phyloP scores from a whole-genome alignment of 2,797 vertebrate species.

The Microcaecilia unicolor region DNA sequence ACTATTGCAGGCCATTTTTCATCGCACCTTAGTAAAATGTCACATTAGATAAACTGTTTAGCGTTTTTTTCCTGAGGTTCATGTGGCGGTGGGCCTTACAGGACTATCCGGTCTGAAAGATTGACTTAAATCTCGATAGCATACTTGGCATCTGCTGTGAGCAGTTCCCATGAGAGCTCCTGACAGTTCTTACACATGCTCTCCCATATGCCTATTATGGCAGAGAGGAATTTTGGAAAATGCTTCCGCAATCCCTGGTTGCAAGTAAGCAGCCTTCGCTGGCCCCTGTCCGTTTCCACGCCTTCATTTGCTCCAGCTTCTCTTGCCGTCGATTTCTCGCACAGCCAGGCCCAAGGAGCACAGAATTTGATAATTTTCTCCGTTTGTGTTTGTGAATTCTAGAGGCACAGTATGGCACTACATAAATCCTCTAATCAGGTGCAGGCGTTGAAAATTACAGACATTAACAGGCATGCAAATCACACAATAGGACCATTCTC shows the following conservation, averaged over 20 bases:
- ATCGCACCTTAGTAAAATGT: too few species aligned
- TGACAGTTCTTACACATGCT: too few species aligned
- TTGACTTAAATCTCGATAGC: too few species aligned
- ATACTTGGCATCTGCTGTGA: too few species aligned
- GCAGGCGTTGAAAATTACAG: slow-evolving; percentile 6
- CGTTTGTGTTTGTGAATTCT: background rate
- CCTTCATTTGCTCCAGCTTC: background rate
- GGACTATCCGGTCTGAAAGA: too few species aligned
- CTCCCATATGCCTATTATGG: background rate
- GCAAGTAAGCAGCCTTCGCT: background rate
- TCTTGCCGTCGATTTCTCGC: background rate
- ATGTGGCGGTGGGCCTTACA: too few species aligned
- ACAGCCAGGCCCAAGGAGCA: too few species aligned
- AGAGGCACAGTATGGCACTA: background rate
- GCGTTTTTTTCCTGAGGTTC: too few species aligned
- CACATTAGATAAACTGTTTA: too few species aligned
- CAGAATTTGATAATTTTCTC: background rate
- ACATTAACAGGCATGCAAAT: slow-evolving; percentile 6
- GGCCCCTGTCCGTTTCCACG: background rate
- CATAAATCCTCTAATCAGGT: slow-evolving; percentile 16
- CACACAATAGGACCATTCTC: background rate
- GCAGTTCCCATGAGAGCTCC: background rate
- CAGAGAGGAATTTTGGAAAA: background rate
- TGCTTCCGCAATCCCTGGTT: too few species aligned
- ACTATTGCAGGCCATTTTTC: too few species aligned